phyloP scores from a whole-genome alignment of 2,888 invertebrate genomes.

The Leptopilina drosophilae region DNA sequence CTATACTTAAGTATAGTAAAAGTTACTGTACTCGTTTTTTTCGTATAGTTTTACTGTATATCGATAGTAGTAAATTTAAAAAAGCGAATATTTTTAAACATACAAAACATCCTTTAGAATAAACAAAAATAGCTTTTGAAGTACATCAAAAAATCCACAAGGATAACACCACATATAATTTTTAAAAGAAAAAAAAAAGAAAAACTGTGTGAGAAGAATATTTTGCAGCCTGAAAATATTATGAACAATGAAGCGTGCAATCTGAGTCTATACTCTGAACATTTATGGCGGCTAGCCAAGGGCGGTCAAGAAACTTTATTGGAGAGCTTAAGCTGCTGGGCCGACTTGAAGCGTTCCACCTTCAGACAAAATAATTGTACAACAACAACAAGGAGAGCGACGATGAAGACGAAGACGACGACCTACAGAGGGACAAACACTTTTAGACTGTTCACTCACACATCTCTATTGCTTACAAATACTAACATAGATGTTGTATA shows the following conservation, averaged over 20 bases:
- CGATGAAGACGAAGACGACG: not conserved
- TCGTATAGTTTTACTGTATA: too few relatives aligned
- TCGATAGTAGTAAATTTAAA: too few relatives aligned
- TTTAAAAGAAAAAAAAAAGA: too few relatives aligned
- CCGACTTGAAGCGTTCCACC: not conserved
- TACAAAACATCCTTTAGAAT: too few relatives aligned
- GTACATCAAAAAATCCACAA: too few relatives aligned
- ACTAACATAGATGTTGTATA: too few relatives aligned
- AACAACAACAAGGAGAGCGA: not conserved
- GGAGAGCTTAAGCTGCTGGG: constrained; percentile 57
- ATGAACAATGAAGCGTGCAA: constrained; percentile 22
- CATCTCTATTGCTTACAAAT: not conserved
- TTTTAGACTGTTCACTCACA: not conserved
- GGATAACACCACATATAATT: too few relatives aligned
- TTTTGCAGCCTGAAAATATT: not conserved
- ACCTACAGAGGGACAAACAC: constrained; percentile 26
- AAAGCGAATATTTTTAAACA: too few relatives aligned
- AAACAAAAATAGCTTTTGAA: too few relatives aligned
- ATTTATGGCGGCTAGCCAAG: constrained; percentile 25
- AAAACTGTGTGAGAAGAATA: too few relatives aligned
- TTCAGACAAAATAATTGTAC: constrained; percentile 24
- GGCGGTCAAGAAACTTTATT: constrained; percentile 59
- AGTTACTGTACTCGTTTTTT: too few relatives aligned
- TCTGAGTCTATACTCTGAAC: constrained; percentile 1
- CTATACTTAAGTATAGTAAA: too few relatives aligned